Evolutionary conservation across 1,140 invertebrate genomes (phyloP).

Genomic region (Copidosoma floridanum): DNA sequence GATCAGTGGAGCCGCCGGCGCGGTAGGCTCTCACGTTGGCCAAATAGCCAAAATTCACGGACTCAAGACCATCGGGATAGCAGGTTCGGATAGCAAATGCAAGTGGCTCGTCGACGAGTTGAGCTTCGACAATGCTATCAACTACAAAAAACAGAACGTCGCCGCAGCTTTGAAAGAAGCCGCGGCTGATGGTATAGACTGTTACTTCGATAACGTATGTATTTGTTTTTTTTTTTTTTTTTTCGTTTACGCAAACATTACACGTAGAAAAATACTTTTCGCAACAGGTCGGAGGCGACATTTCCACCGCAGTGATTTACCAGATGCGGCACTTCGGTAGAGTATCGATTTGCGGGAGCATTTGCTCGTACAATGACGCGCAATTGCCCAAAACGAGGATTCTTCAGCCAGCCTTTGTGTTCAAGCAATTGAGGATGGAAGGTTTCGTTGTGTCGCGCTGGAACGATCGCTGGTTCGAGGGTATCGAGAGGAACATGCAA

Average conservation of each 20-base stretch:
- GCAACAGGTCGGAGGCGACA: conserved; percentile 67
- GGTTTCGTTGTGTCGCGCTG: conserved; percentile 61
- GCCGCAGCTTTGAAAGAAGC: conserved; percentile 58
- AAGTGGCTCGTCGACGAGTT: conserved; percentile 65
- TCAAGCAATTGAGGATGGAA: conserved; percentile 62
- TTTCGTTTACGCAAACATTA: no score
- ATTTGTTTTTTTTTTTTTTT: no score
- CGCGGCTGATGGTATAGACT: conserved; percentile 68
- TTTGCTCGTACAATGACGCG: conserved; percentile 49
- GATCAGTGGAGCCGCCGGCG: conserved; percentile 65
- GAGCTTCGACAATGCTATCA: conserved; percentile 69
- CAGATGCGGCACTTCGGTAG: conserved; percentile 65
- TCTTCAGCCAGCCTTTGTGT: conserved; percentile 57
- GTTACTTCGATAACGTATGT: conserved; percentile 73
- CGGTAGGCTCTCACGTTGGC: conserved; percentile 70
- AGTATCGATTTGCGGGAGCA: conserved; percentile 66
- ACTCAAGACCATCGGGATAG: conserved; percentile 69
- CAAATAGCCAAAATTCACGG: conserved; percentile 72
- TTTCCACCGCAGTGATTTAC: conserved; percentile 61
- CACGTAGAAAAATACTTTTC: no score
- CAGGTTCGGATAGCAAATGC: conserved; percentile 69
- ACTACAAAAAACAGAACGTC: conserved; percentile 68
- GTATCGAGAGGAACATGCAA: conserved; percentile 59
- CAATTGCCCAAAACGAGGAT: conserved; percentile 48
- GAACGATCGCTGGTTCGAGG: conserved; percentile 56